Evolutionary conservation across 2,888 invertebrate species (phyloP).

Genomic region (Lypha dubia): DNA sequence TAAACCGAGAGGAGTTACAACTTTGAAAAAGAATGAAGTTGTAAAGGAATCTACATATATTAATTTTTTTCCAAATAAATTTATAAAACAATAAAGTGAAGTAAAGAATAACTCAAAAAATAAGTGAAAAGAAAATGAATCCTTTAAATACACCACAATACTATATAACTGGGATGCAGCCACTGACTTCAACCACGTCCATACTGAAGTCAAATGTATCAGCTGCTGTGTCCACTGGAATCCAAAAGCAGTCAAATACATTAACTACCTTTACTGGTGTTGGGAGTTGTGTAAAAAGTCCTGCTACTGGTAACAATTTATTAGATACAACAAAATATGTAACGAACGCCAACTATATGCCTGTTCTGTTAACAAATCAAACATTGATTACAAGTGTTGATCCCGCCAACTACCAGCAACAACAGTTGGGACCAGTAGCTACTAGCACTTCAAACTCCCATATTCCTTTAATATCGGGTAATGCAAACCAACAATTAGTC

Average conservation of each 20-base stretch:
- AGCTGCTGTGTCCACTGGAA: slow-evolving; percentile 36
- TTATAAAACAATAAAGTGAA: slow-evolving; percentile 14
- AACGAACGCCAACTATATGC: slow-evolving; percentile 56
- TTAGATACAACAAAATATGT: slow-evolving; percentile 60
- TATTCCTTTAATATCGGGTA: slow-evolving; percentile 31
- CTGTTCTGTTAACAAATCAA: slow-evolving; percentile 67
- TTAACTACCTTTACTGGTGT: slow-evolving; percentile 29
- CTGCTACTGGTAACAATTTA: slow-evolving; percentile 11
- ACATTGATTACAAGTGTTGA: slow-evolving; percentile 65
- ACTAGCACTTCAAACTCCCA: slow-evolving; percentile 12
- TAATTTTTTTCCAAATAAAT: not conserved
- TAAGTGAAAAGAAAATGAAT: slow-evolving; percentile 54
- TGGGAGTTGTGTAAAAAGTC: not conserved
- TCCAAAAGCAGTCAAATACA: slow-evolving; percentile 27
- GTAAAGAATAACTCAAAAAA: not conserved
- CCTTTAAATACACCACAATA: slow-evolving; percentile 58
- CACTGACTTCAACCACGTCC: slow-evolving; percentile 49
- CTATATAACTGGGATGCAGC: slow-evolving; percentile 61
- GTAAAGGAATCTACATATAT: slow-evolving; percentile 25
- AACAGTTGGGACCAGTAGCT: slow-evolving; percentile 18
- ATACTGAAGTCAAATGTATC: slow-evolving; percentile 45
- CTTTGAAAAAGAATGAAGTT: slow-evolving; percentile 58
- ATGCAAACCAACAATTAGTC: slow-evolving; percentile 46
- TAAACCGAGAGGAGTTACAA: slow-evolving; percentile 56
- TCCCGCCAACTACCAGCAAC: slow-evolving; percentile 29